Evolutionary conservation across 1,140 invertebrate species (phyloP), one percentile per base, ranked within the genome.

Genomic region (Saccostrea cuccullata): DNA sequence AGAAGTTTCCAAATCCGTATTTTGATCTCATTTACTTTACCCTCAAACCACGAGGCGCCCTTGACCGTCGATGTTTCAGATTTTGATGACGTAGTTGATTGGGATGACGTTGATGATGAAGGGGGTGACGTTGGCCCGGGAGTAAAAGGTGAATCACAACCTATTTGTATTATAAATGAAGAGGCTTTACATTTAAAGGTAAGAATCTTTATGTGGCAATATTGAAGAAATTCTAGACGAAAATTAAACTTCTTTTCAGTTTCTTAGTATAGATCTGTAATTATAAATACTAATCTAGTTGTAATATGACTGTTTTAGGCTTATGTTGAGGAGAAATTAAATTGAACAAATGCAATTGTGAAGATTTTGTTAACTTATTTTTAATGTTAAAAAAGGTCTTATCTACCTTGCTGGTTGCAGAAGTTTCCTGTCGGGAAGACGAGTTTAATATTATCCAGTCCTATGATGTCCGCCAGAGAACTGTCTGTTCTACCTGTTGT

Each of bases 401-500:
- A 64, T 17, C 26, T 36, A 77, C 70, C 70, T 77, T 2, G 11
- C 13, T 12, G 6, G 12, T 36, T 77, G 2, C 70, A 77, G 5
- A n/a, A 64, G 17, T n/a, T 2, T 15, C 58, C 58, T 20, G 58
- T 64, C 20, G 58, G 26, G 30, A 26, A 40, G 3, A 77, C 70
- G 13, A 77, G 26, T 77, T 77, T 77, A 26, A 77, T 77, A 36
- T 77, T 77, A 26, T 77, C 70, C 23, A 77, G 15, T 30, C 70
- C 70, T 2, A 77, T 77, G 26, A 77, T 77, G 26, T 77, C 70
- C 2, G 30, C 12, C 12, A 77, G 4, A 12, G 0, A 11, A 11
- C 9, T 77, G 23, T 30, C 13, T 77, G 70, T 30, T 77, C 13
- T 77, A 12, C 70, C 70, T 15, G 70, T 77, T 40, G 11, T 30